Conservation (phyloP, 2,888 invertebrate species). For the Petrophora chlorosata region DNA sequence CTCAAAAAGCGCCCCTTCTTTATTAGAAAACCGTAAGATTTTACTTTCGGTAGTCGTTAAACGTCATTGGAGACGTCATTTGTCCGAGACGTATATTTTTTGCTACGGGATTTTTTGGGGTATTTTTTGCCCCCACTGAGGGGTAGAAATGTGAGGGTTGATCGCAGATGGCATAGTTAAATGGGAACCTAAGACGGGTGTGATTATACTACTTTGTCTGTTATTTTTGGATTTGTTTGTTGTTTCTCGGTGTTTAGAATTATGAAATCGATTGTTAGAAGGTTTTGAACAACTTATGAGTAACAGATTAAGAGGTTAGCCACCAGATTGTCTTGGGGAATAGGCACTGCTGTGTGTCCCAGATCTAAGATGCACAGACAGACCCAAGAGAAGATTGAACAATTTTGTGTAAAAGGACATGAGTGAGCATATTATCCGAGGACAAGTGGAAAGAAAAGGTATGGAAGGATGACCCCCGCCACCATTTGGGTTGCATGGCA, state of each 20-base stretch:
- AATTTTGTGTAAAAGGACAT: too few species aligned
- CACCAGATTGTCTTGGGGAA: too few species aligned
- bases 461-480: too few species aligned
- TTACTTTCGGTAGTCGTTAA: constrained; percentile 19
- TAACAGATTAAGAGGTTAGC: background rate
- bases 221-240: constrained; percentile 14
- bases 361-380: too few species aligned
- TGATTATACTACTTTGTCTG: constrained; percentile 27
- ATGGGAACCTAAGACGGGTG: constrained; percentile 27
- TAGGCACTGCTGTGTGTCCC: too few species aligned
- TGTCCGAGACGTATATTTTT: constrained; percentile 27
- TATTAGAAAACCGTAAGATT: constrained; percentile 3
- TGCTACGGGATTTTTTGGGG: constrained; percentile 18
- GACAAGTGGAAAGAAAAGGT: too few species aligned
- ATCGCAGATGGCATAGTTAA: constrained; percentile 38
- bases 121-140: constrained; percentile 31
- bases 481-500: too few species aligned
- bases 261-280: background rate
- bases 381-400: too few species aligned
- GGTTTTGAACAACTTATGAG: background rate
- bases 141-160: constrained; percentile 28
- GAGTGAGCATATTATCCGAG: too few species aligned
- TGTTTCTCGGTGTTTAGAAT: constrained; percentile 2
- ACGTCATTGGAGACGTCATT: constrained; percentile 32
- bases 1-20: too few species aligned